Conservation (phyloP, 2,888 invertebrate species). For the Pachymerium ferrugineum region DNA sequence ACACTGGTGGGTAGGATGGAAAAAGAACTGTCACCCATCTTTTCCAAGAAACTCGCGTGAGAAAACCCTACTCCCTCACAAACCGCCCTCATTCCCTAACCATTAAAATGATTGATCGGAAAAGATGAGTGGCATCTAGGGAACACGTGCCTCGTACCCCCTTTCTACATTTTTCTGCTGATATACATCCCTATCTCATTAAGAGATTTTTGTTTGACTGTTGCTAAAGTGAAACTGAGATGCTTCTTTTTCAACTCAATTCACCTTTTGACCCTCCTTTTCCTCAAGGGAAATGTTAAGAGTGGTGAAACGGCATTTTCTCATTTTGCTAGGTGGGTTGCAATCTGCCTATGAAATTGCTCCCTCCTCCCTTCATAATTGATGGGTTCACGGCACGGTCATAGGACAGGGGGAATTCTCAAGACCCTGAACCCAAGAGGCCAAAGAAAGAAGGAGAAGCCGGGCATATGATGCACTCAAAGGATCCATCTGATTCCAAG, state of each 20-base stretch:
- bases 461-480: neutral
- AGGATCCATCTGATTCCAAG: neutral
- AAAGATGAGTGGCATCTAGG: slow-evolving; percentile 3
- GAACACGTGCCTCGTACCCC: neutral
- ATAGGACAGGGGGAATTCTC: neutral
- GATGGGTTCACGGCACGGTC: neutral
- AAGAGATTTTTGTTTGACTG: neutral
- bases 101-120: slow-evolving; percentile 4
- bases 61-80: neutral
- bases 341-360: slow-evolving; percentile 8
- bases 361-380: neutral
- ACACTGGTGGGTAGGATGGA: neutral
- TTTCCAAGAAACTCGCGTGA: neutral
- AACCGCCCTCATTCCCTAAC: slow-evolving; percentile 4
- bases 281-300: neutral
- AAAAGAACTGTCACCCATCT: slow-evolving; percentile 8
- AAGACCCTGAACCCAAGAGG: neutral
- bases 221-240: neutral
- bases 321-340: slow-evolving; percentile 9
- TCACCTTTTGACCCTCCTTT: neutral
- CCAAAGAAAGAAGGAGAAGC: neutral
- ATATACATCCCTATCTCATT: neutral
- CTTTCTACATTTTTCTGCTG: neutral
- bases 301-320: neutral
- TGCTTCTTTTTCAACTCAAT: neutral